These are phyloP conservation scores for Drosophila mulleri DNA, from an alignment of 2,888 invertebrate species.

Conservation along the genomic window DNA sequence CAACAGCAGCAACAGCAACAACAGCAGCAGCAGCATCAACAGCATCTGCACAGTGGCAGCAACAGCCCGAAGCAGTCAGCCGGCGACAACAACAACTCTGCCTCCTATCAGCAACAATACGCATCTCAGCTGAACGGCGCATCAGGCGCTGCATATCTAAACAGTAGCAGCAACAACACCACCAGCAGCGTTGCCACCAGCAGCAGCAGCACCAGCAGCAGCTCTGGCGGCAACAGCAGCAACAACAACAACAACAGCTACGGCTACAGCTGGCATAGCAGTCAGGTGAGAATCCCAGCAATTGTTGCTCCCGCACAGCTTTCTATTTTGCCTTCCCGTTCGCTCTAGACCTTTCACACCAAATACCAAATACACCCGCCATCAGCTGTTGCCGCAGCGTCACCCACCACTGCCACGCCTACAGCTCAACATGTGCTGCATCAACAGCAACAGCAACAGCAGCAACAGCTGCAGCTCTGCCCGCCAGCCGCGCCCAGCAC, in stretches of 20 bases:
- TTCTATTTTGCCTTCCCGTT: constrained; percentile 13
- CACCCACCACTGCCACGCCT: constrained; percentile 69
- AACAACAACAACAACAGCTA: constrained; percentile 70
- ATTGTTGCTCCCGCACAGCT: constrained; percentile 15
- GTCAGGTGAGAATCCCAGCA: constrained; percentile 81
- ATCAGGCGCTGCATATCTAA: constrained; percentile 69
- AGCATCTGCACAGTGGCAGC: constrained; percentile 77
- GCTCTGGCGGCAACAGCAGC: constrained; percentile 42
- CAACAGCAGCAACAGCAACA: constrained; percentile 77
- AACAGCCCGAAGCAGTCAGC: constrained; percentile 80
- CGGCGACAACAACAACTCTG: constrained; percentile 67
- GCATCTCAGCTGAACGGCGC: constrained; percentile 74
- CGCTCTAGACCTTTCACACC: constrained; percentile 81
- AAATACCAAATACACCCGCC: constrained; percentile 84
- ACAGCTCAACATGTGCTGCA: constrained; percentile 75
- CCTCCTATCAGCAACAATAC: constrained; percentile 78
- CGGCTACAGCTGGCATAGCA: constrained; percentile 84
- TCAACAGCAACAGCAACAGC: constrained; percentile 69
- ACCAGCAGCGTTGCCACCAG: constrained; percentile 50
- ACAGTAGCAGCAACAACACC: constrained; percentile 72
- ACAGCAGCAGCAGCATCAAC: constrained; percentile 80
- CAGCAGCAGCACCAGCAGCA: constrained; percentile 61
- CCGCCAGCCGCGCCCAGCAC: constrained; percentile 82
- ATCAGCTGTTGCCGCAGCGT: constrained; percentile 64
- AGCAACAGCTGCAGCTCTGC: constrained; percentile 79